Evolutionary conservation across 2,113 vertebrate species (phyloP).

Genomic region (Thalassarche chlororhynchos): DNA sequence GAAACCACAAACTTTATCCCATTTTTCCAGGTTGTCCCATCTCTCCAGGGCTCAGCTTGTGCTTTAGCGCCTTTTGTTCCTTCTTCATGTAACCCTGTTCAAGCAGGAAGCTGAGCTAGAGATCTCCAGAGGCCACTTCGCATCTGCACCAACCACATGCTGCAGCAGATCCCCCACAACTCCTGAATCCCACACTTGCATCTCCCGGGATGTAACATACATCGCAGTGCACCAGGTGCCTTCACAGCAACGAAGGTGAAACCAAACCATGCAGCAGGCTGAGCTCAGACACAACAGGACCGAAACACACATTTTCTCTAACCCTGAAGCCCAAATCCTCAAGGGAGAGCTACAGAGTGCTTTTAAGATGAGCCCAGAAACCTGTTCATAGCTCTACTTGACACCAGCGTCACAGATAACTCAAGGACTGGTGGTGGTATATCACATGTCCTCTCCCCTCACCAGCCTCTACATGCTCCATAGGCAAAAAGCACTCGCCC

Average conservation of each 20-base stretch:
- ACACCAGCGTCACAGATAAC: rapidly evolving
- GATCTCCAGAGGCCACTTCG: neutral
- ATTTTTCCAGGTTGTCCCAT: neutral
- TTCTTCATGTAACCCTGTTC: neutral
- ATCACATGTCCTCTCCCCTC: neutral
- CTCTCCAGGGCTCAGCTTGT: neutral
- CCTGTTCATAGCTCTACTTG: neutral
- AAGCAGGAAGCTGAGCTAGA: neutral
- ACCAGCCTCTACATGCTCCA: neutral
- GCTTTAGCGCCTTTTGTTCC: neutral
- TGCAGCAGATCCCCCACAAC: neutral
- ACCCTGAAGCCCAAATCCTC: neutral
- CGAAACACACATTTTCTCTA: neutral
- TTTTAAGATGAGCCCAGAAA: neutral
- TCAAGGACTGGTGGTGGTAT: neutral
- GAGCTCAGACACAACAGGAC: neutral
- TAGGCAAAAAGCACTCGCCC: neutral
- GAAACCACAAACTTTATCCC: neutral
- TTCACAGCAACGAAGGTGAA: neutral
- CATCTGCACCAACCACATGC: neutral
- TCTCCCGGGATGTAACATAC: neutral
- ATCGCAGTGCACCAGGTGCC: neutral
- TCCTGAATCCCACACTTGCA: neutral
- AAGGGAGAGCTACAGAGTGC: neutral
- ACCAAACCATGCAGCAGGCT: neutral